These are phyloP conservation scores for Drosophila neotestacea DNA, from an alignment of 2,888 invertebrate species.

Conservation along the genomic window DNA sequence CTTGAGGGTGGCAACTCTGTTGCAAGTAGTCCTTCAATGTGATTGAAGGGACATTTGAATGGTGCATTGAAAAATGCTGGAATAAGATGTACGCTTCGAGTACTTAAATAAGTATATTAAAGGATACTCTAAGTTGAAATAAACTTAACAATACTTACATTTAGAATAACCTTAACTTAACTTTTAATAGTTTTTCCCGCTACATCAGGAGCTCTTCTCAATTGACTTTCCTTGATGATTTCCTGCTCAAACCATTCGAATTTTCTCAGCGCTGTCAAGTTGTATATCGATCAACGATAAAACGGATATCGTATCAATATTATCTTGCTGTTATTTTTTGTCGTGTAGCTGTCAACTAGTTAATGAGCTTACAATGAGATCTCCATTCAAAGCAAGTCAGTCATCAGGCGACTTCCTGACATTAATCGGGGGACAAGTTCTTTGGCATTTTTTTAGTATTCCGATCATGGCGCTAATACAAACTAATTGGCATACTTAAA, in stretches of 20 bases:
- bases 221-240: neutral
- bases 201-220: neutral
- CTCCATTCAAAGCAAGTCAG: constrained; percentile 13
- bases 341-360: constrained; percentile 49
- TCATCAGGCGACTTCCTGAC: constrained; percentile 55
- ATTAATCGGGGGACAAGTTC: constrained; percentile 45
- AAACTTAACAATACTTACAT: too few species aligned
- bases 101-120: too few species aligned
- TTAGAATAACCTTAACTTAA: too few species aligned
- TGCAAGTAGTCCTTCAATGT: constrained; percentile 14
- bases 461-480: constrained; percentile 60
- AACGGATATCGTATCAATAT: constrained; percentile 24
- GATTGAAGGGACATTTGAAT: constrained; percentile 1
- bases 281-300: constrained; percentile 26
- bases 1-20: constrained; percentile 4
- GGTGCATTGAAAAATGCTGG: too few species aligned
- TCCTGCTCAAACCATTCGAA: neutral
- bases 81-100: too few species aligned
- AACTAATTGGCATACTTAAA: constrained; percentile 74
- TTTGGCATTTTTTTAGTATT: neutral
- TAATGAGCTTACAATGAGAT: constrained; percentile 64
- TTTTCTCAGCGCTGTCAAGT: constrained; percentile 15
- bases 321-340: constrained; percentile 9
- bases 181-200: too few species aligned
- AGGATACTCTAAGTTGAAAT: too few species aligned